Percentiles rank a stretch among this genome's conserved stretches.
phyloP scores from a whole-genome alignment of 2,888 invertebrate genomes.

The Thecophora atra region DNA sequence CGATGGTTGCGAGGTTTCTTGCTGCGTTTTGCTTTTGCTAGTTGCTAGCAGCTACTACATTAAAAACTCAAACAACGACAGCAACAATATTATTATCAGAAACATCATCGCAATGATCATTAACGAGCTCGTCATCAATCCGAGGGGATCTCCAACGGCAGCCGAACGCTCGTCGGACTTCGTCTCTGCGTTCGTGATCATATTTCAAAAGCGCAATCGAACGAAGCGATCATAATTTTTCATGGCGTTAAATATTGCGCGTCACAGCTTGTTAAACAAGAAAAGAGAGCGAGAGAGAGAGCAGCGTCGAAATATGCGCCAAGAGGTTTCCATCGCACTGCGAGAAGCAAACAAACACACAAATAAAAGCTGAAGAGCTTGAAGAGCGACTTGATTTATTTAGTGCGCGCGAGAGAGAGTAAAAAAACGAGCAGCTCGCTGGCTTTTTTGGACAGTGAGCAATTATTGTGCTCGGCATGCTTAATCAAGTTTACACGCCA shows the following conservation, averaged over 20 bases:
- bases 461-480: slow-evolving; percentile 41
- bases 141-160: slow-evolving; percentile 20
- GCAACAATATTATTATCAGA: background rate
- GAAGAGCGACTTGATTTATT: no score
- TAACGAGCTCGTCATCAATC: slow-evolving; percentile 10
- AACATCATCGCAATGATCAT: background rate
- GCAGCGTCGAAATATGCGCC: background rate
- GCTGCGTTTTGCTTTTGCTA: background rate
- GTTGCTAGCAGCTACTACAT: background rate
- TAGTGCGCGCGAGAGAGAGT: no score
- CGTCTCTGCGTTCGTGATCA: slow-evolving; percentile 48
- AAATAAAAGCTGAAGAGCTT: no score
- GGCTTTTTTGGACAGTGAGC: no score
- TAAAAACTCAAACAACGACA: slow-evolving; percentile 1
- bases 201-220: slow-evolving; percentile 53
- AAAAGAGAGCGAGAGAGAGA: background rate
- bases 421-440: no score
- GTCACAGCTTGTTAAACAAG: slow-evolving; percentile 55
- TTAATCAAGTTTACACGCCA: slow-evolving; percentile 40
- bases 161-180: slow-evolving; percentile 8
- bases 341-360: no score
- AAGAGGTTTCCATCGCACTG: background rate
- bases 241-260: slow-evolving; percentile 62
- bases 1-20: background rate
- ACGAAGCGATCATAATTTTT: slow-evolving; percentile 60